Evolutionary conservation across 2,113 vertebrate species (phyloP).

Genomic region (Gorsachius goisagi): DNA sequence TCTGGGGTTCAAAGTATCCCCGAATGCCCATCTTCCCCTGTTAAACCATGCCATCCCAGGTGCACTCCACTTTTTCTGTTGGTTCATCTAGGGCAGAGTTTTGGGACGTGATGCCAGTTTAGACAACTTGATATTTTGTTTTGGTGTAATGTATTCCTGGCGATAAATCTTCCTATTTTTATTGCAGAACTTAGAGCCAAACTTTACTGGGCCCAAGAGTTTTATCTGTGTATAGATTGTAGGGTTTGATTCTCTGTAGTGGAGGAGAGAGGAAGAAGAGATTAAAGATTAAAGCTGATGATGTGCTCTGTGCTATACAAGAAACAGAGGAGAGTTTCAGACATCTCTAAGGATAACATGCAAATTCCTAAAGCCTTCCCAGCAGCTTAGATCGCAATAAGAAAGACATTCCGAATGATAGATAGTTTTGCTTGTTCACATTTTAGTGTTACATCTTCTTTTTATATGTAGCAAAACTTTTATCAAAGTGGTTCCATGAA

Average conservation of each 20-base stretch:
- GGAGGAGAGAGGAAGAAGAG: conserved; percentile 18
- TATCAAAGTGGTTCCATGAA: background rate
- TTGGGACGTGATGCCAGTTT: background rate
- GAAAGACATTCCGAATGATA: background rate
- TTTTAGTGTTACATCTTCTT: background rate
- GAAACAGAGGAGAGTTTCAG: conserved; percentile 33
- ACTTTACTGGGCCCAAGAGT: background rate
- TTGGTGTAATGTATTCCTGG: background rate
- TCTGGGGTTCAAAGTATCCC: background rate
- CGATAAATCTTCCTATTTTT: background rate
- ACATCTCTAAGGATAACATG: conserved; percentile 52
- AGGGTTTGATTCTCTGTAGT: background rate
- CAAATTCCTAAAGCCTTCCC: conserved; percentile 55
- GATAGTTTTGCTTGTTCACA: conserved; percentile 12
- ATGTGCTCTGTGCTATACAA: background rate
- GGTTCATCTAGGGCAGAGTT: background rate
- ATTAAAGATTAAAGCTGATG: conserved; percentile 53
- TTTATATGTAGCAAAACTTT: background rate
- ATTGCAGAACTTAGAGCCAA: background rate
- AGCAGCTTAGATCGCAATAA: conserved; percentile 47
- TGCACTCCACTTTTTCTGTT: background rate
- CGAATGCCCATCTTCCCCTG: no score
- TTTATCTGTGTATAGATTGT: conserved; percentile 9
- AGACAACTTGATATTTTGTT: background rate
- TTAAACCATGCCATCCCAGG: rapidly evolving